Evolutionary conservation across 2,797 vertebrate species (phyloP).

Genomic region (Gallinago nigripennis): DNA sequence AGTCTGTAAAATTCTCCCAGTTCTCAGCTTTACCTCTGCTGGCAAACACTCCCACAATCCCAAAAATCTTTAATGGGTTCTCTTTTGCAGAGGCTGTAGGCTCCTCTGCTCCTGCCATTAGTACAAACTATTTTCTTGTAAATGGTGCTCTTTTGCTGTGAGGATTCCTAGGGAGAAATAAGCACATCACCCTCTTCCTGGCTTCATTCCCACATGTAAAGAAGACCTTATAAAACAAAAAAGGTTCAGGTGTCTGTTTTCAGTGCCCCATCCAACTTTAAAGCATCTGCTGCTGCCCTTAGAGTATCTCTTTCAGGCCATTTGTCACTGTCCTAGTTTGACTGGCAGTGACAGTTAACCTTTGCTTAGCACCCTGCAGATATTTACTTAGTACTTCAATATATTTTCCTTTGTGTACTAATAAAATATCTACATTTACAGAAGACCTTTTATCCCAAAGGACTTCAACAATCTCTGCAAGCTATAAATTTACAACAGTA

Average conservation of each 20-base stretch:
- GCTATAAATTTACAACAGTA: conserved; percentile 1
- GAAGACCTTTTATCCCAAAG: conserved; percentile 21
- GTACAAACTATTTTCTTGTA: background rate
- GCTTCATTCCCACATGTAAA: background rate
- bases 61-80: background rate
- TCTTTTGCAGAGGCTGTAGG: background rate
- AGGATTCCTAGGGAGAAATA: background rate
- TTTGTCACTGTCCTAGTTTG: conserved; percentile 26
- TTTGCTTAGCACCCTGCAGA: background rate
- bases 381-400: conserved; percentile 25
- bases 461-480: background rate
- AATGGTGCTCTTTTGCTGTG: background rate
- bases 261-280: background rate
- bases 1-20: background rate
- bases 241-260: background rate
- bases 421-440: conserved; percentile 27
- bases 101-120: background rate
- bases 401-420: background rate
- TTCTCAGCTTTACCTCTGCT: background rate
- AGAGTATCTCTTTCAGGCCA: background rate
- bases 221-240: background rate
- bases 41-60: background rate
- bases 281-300: background rate
- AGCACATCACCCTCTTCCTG: background rate
- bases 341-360: conserved; percentile 9